A percentile compares a stretch with the other conserved stretches of the same genome.
These are phyloP conservation scores for Notodonta ziczac DNA, from an alignment of 2,888 invertebrate species.

Conservation along the genomic window DNA sequence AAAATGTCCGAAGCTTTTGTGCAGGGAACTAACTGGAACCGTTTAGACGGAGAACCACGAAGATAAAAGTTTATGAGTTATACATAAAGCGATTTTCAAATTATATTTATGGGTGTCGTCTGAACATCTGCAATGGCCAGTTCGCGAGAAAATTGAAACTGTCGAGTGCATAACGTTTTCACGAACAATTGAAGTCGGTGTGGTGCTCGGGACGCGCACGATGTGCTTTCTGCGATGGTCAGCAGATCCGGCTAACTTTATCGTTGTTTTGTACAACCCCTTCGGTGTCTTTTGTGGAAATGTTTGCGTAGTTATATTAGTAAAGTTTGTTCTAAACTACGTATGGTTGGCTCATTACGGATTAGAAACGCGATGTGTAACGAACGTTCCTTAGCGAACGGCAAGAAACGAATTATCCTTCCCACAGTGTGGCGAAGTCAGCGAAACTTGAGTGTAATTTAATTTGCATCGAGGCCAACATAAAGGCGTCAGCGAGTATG, in stretches of 20 bases:
- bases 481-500: slow-evolving; percentile 60
- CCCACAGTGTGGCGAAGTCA: slow-evolving; percentile 65
- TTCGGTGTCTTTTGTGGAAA: slow-evolving; percentile 62
- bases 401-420: slow-evolving; percentile 64
- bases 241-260: slow-evolving; percentile 70
- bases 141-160: slow-evolving; percentile 82
- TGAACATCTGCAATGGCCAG: slow-evolving; percentile 78
- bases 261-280: slow-evolving; percentile 61
- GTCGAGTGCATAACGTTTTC: slow-evolving; percentile 78
- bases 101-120: slow-evolving; percentile 81
- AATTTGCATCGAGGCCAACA: slow-evolving; percentile 74
- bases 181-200: slow-evolving; percentile 82
- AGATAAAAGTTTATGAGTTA: slow-evolving; percentile 84
- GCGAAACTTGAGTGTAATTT: slow-evolving; percentile 75
- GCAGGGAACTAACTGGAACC: slow-evolving; percentile 73
- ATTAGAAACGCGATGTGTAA: slow-evolving; percentile 34
- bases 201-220: slow-evolving; percentile 69
- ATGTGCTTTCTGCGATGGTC: slow-evolving; percentile 75
- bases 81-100: slow-evolving; percentile 84
- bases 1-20: slow-evolving; percentile 81
- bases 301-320: slow-evolving; percentile 55
- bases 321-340: slow-evolving; percentile 42
- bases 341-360: slow-evolving; percentile 37
- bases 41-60: slow-evolving; percentile 66
- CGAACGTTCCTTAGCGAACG: slow-evolving; percentile 38